phyloP scores from a whole-genome alignment of 1,140 invertebrate genomes.

The Anadara kagoshimensis region DNA sequence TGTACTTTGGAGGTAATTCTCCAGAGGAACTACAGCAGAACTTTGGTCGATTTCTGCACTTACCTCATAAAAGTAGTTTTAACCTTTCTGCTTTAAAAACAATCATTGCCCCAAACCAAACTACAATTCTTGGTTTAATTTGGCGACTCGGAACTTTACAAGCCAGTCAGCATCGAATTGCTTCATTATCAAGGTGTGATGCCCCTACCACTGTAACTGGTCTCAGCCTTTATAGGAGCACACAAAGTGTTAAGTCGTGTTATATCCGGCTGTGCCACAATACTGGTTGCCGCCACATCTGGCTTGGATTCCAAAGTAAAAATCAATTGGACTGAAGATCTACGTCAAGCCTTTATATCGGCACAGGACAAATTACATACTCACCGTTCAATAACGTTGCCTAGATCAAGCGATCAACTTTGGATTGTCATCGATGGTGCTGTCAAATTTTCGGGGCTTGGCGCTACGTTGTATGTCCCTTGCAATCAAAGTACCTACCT shows the following conservation, averaged over 20 bases:
- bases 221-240: slow-evolving; percentile 39
- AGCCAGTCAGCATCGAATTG: no score
- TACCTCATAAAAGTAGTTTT: slow-evolving; percentile 18
- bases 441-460: slow-evolving; percentile 21
- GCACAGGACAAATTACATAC: slow-evolving; percentile 12
- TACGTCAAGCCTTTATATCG: slow-evolving; percentile 4
- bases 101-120: slow-evolving; percentile 20
- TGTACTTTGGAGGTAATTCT: slow-evolving; percentile 31
- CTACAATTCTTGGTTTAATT: slow-evolving; percentile 28
- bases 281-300: not conserved
- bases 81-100: slow-evolving; percentile 23
- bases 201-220: no score
- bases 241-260: slow-evolving; percentile 19
- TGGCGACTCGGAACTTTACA: slow-evolving; percentile 25
- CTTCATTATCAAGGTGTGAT: no score
- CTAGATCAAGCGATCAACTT: slow-evolving; percentile 32
- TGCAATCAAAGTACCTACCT: slow-evolving; percentile 3
- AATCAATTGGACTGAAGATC: slow-evolving; percentile 21
- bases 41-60: slow-evolving; percentile 19
- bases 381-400: slow-evolving; percentile 35
- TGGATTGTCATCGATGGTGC: slow-evolving; percentile 47
- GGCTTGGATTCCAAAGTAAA: slow-evolving; percentile 21
- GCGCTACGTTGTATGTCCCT: slow-evolving; percentile 28
- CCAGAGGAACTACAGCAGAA: slow-evolving; percentile 25
- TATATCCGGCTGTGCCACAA: not conserved